Conservation (phyloP, 2,888 invertebrate genomes). For the Drosophila siamana region DNA sequence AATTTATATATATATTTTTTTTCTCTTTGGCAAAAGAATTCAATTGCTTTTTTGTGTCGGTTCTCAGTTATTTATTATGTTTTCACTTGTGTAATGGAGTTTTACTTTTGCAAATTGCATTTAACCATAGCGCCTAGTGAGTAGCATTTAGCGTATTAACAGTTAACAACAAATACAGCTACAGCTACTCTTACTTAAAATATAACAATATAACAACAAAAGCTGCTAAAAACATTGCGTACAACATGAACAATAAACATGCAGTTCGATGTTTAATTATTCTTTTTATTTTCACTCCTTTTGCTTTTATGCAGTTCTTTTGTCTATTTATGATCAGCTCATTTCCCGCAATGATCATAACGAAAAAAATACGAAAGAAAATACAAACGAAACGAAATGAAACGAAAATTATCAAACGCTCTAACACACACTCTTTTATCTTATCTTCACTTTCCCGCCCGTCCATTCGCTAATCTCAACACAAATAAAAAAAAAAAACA, state of each 20-base stretch:
- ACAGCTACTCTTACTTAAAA: constrained; percentile 23
- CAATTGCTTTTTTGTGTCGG: constrained; percentile 36
- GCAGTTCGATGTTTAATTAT: constrained; percentile 48
- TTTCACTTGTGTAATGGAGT: constrained; percentile 40
- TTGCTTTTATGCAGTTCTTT: constrained; percentile 16
- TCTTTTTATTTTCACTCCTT: constrained; percentile 13
- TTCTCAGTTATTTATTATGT: constrained; percentile 12
- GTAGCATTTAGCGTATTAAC: constrained; percentile 66
- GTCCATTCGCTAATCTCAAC: constrained; percentile 52
- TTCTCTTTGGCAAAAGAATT: constrained; percentile 44
- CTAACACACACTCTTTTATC: constrained; percentile 74
- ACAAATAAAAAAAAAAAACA: constrained; percentile 27
- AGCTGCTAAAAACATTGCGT: constrained; percentile 41
- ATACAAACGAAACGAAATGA: constrained; percentile 15
- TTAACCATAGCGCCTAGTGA: constrained; percentile 62
- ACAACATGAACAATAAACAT: constrained; percentile 69
- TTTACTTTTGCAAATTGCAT: constrained; percentile 32
- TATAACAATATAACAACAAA: constrained; percentile 27
- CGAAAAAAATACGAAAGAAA: constrained; percentile 19
- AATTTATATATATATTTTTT: constrained; percentile 48
- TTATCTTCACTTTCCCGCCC: constrained; percentile 70
- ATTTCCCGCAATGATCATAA: constrained; percentile 61
- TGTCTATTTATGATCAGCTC: constrained; percentile 60
- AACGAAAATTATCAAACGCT: constrained; percentile 56
- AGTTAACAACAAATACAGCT: constrained; percentile 59